A percentile compares a stretch with the other conserved stretches of the same genome.
phyloP scores from a whole-genome alignment of 2,888 invertebrate genomes.

The Anarsia innoxiella region DNA sequence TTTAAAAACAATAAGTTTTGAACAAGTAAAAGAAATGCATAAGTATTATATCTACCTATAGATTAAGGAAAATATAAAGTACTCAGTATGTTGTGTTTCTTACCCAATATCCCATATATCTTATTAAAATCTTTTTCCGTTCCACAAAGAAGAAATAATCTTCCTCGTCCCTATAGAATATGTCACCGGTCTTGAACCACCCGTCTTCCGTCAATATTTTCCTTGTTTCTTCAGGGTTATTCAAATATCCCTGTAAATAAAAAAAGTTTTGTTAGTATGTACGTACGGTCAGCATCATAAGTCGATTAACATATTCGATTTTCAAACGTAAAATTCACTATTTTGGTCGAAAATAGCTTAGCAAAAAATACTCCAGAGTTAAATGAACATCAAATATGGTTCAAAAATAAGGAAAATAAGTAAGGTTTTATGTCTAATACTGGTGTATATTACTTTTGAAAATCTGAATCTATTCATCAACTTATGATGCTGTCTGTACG shows the following conservation, averaged over 20 bases:
- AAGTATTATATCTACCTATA: conserved; percentile 32
- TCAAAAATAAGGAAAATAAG: neutral
- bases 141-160: conserved; percentile 38
- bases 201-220: conserved; percentile 35
- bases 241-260: conserved; percentile 33
- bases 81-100: no score
- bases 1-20: no score
- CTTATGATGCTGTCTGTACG: no score
- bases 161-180: conserved; percentile 35
- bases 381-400: neutral
- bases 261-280: neutral
- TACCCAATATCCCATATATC: no score
- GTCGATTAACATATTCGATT: neutral
- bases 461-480: no score
- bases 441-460: no score
- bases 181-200: conserved; percentile 42
- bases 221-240: conserved; percentile 36
- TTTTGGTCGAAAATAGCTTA: neutral
- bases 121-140: conserved; percentile 38
- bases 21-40: neutral
- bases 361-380: neutral
- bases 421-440: no score
- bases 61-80: no score
- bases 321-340: neutral
- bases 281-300: no score